Base-by-base conservation (phyloP, 2,797 vertebrate species). In the Chanos chanos region DNA sequence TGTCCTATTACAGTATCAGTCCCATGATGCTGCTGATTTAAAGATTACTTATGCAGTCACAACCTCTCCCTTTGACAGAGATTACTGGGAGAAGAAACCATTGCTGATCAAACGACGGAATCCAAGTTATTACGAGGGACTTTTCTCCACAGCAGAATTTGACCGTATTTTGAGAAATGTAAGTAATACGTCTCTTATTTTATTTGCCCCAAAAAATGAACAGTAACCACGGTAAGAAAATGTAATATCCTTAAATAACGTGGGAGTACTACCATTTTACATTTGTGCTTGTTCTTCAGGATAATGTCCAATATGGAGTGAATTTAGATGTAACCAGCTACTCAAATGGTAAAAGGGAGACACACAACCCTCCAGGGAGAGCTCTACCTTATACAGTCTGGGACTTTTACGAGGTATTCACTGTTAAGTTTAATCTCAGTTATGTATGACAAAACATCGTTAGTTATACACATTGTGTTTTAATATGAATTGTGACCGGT, bases 241-340 rank as follows among this genome's bases (percentile, higher is more conserved):
- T n/a, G n/a, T n/a, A n/a, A n/a, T n/a, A n/a, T n/a, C n/a, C n/a
- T n/a, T n/a, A n/a, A n/a, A n/a, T n/a, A n/a, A n/a, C n/a, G n/a
- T n/a, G n/a, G n/a, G n/a, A n/a, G n/a, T n/a, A n/a, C n/a, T n/a
- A n/a, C n/a, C n/a, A n/a, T n/a, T n/a, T n/a, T n/a, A n/a, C n/a
- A n/a, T n/a, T 4, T 44, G 16, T 7, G 9, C 62, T 48, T 56
- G 19, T 9, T 33, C 10, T 15, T 7, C 31, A 93, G 92, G 89
- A 94, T 12, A 70, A 88, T 2, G 90, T 98, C 61, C 91, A 87
- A 51, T 99, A 92, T 15, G 95, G 94, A 0, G 91, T 94, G 36
- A 95, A 98, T 70, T 81, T 99, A 73, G 97, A 99, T n/a, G 92
- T 98, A 8, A 97, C 97, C 1, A 97, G 95, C 79, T 96, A 94